Evolutionary conservation across 1,140 invertebrate genomes (phyloP).

Genomic region (Oryctes rhinoceros): DNA sequence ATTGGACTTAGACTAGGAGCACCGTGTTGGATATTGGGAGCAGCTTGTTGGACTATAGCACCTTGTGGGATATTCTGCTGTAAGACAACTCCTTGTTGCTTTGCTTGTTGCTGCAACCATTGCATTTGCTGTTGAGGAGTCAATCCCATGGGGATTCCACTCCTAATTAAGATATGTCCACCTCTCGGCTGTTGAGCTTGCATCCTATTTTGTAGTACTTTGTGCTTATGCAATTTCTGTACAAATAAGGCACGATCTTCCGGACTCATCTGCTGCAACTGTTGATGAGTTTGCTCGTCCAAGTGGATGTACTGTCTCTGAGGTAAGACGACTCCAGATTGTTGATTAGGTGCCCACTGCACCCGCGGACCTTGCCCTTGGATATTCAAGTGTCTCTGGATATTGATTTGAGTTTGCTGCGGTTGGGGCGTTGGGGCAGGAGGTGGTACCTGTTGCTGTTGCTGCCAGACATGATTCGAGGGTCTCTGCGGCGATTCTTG

Average conservation of each 20-base stretch:
- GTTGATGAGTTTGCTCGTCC: conserved; percentile 83
- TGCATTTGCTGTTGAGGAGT: conserved; percentile 73
- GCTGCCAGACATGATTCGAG: conserved; percentile 48
- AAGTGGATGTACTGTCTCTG: conserved; percentile 71
- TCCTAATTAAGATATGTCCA: conserved; percentile 60
- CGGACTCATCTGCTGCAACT: conserved; percentile 82
- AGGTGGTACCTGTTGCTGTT: conserved; percentile 51
- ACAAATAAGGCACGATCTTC: conserved; percentile 80
- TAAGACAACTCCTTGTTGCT: conserved; percentile 65
- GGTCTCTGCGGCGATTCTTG: conserved; percentile 41
- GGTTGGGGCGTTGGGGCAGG: conserved; percentile 52
- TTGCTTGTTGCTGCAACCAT: conserved; percentile 71
- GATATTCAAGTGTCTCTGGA: conserved; percentile 25
- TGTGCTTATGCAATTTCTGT: conserved; percentile 75
- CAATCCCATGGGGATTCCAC: conserved; percentile 66
- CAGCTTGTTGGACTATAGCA: conserved; percentile 44
- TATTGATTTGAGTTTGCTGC: conserved; percentile 50
- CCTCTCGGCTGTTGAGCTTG: conserved; percentile 52
- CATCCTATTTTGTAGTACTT: conserved; percentile 58
- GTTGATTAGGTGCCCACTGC: conserved; percentile 59
- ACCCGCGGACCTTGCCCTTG: conserved; percentile 46
- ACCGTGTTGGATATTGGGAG: conserved; percentile 42
- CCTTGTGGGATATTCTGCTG: conserved; percentile 48
- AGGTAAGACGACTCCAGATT: conserved; percentile 60
- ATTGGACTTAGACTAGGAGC: conserved; percentile 64